phyloP scores from a whole-genome alignment of 2,113 vertebrate species.

The Cercocebus atys region DNA sequence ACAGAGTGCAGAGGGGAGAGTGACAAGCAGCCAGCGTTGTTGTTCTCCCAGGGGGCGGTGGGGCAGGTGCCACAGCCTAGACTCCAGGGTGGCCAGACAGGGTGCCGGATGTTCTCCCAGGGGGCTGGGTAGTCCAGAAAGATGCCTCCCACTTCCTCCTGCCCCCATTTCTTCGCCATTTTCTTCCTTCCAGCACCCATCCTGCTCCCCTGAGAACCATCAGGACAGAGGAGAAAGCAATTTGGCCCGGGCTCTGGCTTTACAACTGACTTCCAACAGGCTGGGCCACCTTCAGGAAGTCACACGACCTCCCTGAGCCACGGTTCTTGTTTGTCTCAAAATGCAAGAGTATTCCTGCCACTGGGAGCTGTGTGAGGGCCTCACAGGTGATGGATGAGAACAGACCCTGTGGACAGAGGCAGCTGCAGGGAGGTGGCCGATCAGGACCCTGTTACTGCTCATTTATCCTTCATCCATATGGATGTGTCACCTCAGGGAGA shows the following conservation, averaged over 20 bases:
- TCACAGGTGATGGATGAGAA: not conserved
- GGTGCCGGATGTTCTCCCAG: not conserved
- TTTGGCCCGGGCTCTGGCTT: not conserved
- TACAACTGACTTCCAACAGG: not conserved
- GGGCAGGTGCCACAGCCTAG: not conserved
- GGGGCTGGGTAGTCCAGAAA: too few species aligned
- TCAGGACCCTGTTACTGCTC: not conserved
- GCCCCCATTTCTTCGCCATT: too few species aligned
- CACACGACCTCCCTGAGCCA: not conserved
- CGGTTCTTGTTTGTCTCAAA: not conserved
- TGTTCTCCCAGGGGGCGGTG: too few species aligned
- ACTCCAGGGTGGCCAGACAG: fast-evolving
- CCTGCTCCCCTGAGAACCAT: too few species aligned
- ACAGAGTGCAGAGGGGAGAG: not conserved
- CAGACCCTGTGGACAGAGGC: fast-evolving
- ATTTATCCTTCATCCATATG: too few species aligned
- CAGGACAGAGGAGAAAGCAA: not conserved
- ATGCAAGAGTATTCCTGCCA: fast-evolving
- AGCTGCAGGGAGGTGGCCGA: not conserved
- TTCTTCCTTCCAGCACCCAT: not conserved
- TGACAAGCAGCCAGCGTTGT: not conserved
- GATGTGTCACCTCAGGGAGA: not conserved
- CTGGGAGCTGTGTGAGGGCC: not conserved
- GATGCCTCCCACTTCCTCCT: not conserved
- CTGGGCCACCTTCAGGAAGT: not conserved